Evolutionary conservation across 2,888 invertebrate species (phyloP), one percentile per base, ranked within the genome.

Genomic region (Dexiosoma caninum): DNA sequence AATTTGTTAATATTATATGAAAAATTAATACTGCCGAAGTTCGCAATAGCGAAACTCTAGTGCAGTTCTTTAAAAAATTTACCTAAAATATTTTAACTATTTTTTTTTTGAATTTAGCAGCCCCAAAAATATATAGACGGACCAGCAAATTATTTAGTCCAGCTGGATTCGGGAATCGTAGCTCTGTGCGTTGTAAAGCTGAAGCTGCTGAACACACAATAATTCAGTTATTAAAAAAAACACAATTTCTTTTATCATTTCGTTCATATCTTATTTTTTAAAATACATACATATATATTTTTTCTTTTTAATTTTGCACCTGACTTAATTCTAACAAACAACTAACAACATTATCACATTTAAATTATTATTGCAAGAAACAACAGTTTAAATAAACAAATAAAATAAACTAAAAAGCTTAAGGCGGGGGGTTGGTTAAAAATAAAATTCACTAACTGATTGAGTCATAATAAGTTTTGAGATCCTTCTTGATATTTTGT

Each of bases 311-410:
- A 21, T 53, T 76, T 78, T 79, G 80, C 71, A 77, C 70, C 72
- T 55, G 51, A 42, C 66, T 67, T 66, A 51, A 46, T 40, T 46
- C 67, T 80, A 70, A 66, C 53, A 81, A 60, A 72, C 60, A 77
- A 70, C 40, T 81, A 71, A 77, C 72, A 81, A 81, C 72, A 74
- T 81, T 81, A 81, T 81, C 81, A 81, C 81, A 81, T 77, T 51
- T 72, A 81, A 74, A 67, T 75, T 67, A 74, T 44, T 81, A 81
- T 81, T 81, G 81, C 81, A 81, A 69, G 72, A 81, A 77, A 81
- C 51, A 77, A 77, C 69, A 66, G 59, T 62, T 66, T 66, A 55
- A 62, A 77, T 60, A 71, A 79, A 57, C 40, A 66, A 60, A 51
- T 59, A 71, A 40, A 51, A n/a, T 67, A 59, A 32, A 67, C 23